Evolutionary conservation across 2,113 vertebrate species (phyloP).

Genomic region (Rhea pennata): DNA sequence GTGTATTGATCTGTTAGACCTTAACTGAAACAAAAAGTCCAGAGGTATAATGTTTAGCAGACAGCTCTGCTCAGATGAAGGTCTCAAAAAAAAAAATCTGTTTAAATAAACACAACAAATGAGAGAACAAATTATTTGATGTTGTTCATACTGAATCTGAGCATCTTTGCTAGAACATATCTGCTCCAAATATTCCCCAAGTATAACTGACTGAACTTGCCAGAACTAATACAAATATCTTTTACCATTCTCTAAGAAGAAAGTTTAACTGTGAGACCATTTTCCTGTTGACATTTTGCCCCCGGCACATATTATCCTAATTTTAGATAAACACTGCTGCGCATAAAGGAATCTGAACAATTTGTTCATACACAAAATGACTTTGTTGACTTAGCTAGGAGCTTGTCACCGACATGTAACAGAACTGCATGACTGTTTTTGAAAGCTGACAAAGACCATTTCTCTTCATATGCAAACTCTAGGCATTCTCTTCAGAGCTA

Average conservation of each 20-base stretch:
- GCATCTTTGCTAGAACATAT: background rate
- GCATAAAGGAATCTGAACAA: constrained; percentile 46
- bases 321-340: constrained; percentile 56
- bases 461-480: constrained; percentile 16
- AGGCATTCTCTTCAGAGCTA: background rate
- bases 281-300: constrained; percentile 38
- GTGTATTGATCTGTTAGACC: background rate
- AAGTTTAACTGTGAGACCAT: constrained; percentile 20
- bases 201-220: constrained; percentile 1
- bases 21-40: background rate
- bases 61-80: background rate
- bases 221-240: constrained; percentile 40
- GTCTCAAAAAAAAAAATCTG: background rate
- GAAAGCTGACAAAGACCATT: constrained; percentile 46
- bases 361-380: constrained; percentile 6
- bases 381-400: constrained; percentile 33
- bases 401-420: constrained; percentile 14
- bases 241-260: constrained; percentile 39
- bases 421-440: constrained; percentile 14
- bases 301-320: constrained; percentile 28
- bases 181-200: background rate
- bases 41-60: background rate
- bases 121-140: background rate
- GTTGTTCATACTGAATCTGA: background rate
- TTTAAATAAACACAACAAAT: background rate